Evolutionary conservation across 2,797 vertebrate genomes (phyloP).

Genomic region (Nyctibius grandis): DNA sequence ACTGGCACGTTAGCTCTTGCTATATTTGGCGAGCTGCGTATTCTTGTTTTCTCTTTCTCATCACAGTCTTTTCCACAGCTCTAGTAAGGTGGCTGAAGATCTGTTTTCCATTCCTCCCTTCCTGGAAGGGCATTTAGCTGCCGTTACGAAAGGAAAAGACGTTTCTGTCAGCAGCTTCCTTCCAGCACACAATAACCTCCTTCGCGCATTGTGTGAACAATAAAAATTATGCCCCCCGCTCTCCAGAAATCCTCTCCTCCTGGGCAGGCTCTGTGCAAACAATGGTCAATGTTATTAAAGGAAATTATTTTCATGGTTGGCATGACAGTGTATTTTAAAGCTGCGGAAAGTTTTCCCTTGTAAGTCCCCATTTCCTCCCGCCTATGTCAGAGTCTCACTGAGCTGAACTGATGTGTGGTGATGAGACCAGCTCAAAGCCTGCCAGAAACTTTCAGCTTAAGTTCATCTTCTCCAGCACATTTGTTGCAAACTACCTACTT

Average conservation of each 20-base stretch:
- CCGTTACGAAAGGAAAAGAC: conserved; percentile 21
- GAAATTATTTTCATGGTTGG: background rate
- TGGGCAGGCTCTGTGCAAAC: background rate
- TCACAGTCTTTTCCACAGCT: conserved; percentile 10
- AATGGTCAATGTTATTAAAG: background rate
- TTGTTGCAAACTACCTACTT: background rate
- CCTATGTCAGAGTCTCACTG: background rate
- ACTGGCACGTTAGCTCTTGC: background rate
- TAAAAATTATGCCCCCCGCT: background rate
- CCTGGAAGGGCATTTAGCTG: conserved; percentile 30
- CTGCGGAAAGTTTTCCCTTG: background rate
- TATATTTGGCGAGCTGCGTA: background rate
- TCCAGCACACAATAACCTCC: conserved; percentile 10
- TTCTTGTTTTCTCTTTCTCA: conserved; percentile 11
- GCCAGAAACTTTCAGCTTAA: background rate
- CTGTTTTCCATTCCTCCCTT: conserved; percentile 33
- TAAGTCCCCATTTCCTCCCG: background rate
- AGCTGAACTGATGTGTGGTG: background rate
- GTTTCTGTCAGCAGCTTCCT: conserved; percentile 31
- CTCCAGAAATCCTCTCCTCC: background rate
- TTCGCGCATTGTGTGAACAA: background rate
- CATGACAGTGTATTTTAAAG: background rate
- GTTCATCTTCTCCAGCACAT: background rate
- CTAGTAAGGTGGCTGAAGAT: conserved; percentile 9
- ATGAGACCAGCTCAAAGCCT: fast-evolving